A percentile compares a stretch with the other conserved stretches of the same genome.
phyloP scores from a whole-genome alignment of 2,888 invertebrate species.

The Eucera pruinosa region DNA sequence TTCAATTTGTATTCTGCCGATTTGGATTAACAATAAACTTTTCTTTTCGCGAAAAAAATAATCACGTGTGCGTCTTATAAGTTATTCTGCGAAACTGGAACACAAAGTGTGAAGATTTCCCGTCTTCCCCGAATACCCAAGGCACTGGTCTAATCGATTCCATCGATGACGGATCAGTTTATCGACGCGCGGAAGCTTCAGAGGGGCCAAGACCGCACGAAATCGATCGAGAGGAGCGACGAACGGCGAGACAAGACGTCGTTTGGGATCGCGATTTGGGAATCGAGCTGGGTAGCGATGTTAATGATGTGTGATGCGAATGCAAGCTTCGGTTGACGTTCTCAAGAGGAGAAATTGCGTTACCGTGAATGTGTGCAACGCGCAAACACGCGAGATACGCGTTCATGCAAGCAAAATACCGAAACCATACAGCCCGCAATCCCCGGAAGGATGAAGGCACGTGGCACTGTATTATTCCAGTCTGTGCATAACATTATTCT shows the following conservation, averaged over 20 bases:
- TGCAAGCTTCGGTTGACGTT: constrained; percentile 36
- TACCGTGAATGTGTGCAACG: neutral
- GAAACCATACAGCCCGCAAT: constrained; percentile 28
- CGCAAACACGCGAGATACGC: constrained; percentile 16
- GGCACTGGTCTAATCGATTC: too few relatives aligned
- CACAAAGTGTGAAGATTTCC: too few relatives aligned
- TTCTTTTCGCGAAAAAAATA: neutral
- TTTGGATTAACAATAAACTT: constrained; percentile 34
- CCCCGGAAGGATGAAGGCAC: constrained; percentile 41
- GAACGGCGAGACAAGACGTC: neutral
- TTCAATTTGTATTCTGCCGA: constrained; percentile 49
- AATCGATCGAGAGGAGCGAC: neutral
- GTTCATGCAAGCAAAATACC: constrained; percentile 44
- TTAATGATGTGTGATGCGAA: constrained; percentile 57
- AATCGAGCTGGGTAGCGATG: constrained; percentile 17
- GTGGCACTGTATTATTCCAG: constrained; percentile 50
- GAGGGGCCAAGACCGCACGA: neutral
- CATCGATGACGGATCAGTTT: too few relatives aligned
- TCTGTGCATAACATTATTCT: constrained; percentile 36
- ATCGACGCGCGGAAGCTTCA: neutral
- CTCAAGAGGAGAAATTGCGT: constrained; percentile 51
- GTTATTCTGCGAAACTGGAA: too few relatives aligned
- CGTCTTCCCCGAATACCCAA: too few relatives aligned
- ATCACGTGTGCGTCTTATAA: too few relatives aligned
- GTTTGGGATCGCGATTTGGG: constrained; percentile 25